phyloP scores from a whole-genome alignment of 2,797 vertebrate genomes.

The Cichlasoma orientale region DNA sequence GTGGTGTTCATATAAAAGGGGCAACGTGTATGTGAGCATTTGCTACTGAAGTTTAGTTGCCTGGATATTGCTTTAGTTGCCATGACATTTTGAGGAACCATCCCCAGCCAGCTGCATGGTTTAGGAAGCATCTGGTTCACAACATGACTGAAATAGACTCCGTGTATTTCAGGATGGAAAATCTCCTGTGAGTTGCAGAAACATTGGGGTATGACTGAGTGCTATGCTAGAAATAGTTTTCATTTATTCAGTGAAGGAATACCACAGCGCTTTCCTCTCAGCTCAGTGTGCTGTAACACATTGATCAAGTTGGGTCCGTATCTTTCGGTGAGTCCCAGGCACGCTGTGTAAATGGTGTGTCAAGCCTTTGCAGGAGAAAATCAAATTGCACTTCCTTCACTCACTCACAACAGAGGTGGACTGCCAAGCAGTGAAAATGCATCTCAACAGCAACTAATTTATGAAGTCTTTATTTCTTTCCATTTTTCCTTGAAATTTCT shows the following conservation, averaged over 20 bases:
- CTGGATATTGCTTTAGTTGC: conserved; percentile 58
- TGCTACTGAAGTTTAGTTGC: conserved; percentile 30
- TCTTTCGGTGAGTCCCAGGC: conserved; percentile 20
- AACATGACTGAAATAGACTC: conserved; percentile 32
- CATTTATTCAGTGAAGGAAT: conserved; percentile 36
- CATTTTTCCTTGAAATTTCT: conserved; percentile 1
- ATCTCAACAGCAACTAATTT: conserved; percentile 18
- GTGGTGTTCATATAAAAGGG: not conserved
- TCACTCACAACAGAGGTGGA: not conserved
- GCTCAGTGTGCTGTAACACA: conserved; percentile 11
- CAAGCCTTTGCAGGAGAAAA: conserved; percentile 24
- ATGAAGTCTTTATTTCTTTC: conserved; percentile 2
- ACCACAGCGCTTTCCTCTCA: conserved; percentile 15
- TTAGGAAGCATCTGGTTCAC: conserved; percentile 42
- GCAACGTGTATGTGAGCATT: not conserved
- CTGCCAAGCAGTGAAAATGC: conserved; percentile 31
- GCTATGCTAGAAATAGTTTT: conserved; percentile 38
- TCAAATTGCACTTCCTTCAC: conserved; percentile 26
- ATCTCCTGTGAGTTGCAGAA: conserved; percentile 44
- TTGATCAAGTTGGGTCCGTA: conserved; percentile 22
- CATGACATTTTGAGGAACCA: conserved; percentile 53
- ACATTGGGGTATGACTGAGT: conserved; percentile 6
- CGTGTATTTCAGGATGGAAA: conserved; percentile 38
- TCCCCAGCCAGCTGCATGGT: conserved; percentile 33
- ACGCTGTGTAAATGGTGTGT: conserved; percentile 23